phyloP scores from a whole-genome alignment of 2,797 vertebrate species.

The Agapornis canus region DNA sequence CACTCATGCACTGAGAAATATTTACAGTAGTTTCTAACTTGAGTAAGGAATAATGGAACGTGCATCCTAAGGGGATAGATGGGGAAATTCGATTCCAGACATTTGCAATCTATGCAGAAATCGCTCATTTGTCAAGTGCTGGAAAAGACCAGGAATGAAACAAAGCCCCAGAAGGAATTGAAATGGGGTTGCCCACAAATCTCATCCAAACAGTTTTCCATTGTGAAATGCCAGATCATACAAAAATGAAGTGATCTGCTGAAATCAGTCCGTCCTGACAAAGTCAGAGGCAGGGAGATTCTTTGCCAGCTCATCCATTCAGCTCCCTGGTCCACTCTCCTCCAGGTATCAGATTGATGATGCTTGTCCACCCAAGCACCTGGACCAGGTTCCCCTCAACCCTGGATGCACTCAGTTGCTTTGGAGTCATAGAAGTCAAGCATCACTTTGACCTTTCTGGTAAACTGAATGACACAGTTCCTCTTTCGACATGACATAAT shows the following conservation, averaged over 20 bases:
- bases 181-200: not conserved
- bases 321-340: not conserved
- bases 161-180: not conserved
- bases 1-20: not conserved
- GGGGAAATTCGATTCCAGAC: not conserved
- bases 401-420: not conserved
- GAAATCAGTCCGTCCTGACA: not conserved
- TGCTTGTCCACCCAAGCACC: accelerated
- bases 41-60: not conserved
- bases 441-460: not conserved
- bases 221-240: not conserved
- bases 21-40: not conserved
- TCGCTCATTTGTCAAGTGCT: not conserved
- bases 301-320: not conserved
- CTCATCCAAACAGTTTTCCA: not conserved
- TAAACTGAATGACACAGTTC: not conserved
- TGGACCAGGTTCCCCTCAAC: not conserved
- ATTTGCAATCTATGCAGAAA: not conserved
- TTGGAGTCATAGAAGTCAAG: not conserved
- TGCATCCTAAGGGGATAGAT: not conserved
- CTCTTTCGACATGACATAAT: not conserved
- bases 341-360: accelerated
- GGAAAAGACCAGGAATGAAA: not conserved
- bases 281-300: not conserved
- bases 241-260: not conserved